phyloP scores from a whole-genome alignment of 2,888 invertebrate genomes.

The Megalurothrips usitatus region DNA sequence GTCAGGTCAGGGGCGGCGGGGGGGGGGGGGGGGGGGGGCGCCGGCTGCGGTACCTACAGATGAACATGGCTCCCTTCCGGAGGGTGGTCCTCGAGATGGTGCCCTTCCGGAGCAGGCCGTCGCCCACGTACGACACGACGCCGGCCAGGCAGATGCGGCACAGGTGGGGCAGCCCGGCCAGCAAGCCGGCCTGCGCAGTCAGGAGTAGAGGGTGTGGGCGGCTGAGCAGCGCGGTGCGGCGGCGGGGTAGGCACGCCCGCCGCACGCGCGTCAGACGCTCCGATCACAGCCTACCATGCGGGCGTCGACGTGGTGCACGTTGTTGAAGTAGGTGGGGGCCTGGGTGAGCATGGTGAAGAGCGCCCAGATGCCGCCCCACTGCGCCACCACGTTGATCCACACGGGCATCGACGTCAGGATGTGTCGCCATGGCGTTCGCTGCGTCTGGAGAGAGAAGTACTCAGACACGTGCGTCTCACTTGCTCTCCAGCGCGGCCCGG shows the following conservation, averaged over 20 bases:
- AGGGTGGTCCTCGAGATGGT: slow-evolving; percentile 58
- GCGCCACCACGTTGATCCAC: slow-evolving; percentile 60
- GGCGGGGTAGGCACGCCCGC: neutral
- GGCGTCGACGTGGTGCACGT: slow-evolving; percentile 45
- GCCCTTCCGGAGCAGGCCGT: slow-evolving; percentile 55
- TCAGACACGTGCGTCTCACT: too few species aligned
- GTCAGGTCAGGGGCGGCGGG: neutral
- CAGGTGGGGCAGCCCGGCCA: slow-evolving; percentile 60
- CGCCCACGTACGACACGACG: slow-evolving; percentile 55
- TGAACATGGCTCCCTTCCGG: slow-evolving; percentile 57
- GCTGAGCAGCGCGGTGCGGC: neutral
- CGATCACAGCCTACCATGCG: neutral
- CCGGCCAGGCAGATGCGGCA: slow-evolving; percentile 55
- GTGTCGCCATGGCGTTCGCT: slow-evolving; percentile 53
- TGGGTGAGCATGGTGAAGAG: slow-evolving; percentile 65
- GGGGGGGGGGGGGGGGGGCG: neutral
- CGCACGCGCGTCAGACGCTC: neutral
- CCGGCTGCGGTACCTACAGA: slow-evolving; percentile 48
- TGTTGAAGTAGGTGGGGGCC: slow-evolving; percentile 64
- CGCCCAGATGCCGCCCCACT: slow-evolving; percentile 66
- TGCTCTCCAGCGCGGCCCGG: neutral
- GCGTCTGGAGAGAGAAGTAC: neutral
- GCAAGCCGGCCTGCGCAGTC: slow-evolving; percentile 52
- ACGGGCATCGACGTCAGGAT: slow-evolving; percentile 58
- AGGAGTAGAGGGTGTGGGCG: neutral